A percentile compares a stretch with the other conserved stretches of the same genome.
Conservation (phyloP, 2,113 vertebrate species). For the Onychorhynchus coronatus region DNA sequence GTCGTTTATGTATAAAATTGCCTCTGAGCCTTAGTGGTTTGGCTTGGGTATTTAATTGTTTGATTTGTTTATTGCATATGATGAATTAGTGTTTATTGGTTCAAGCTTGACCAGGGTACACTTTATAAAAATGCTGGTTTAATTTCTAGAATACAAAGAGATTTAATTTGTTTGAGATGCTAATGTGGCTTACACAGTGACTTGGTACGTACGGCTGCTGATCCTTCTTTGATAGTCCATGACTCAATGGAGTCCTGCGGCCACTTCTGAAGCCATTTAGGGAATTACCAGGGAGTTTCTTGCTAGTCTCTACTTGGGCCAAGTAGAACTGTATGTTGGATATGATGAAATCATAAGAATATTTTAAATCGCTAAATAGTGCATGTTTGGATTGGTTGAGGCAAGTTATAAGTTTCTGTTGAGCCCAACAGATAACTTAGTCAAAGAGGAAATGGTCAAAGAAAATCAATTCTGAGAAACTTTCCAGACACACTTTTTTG, state of each 20-base stretch:
- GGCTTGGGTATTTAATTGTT: conserved; percentile 12
- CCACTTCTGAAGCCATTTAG: background rate
- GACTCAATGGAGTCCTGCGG: background rate
- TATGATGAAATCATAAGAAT: background rate
- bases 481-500: background rate
- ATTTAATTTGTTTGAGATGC: background rate
- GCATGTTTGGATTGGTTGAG: background rate
- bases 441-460: background rate
- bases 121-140: background rate
- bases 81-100: conserved; percentile 26
- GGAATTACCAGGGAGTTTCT: background rate
- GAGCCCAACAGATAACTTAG: background rate
- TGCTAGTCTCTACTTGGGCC: background rate
- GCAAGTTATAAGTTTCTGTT: background rate
- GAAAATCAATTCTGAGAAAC: background rate
- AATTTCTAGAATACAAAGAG: background rate
- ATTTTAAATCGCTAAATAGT: background rate
- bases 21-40: conserved; percentile 11
- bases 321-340: background rate
- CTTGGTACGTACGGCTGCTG: background rate
- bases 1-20: background rate
- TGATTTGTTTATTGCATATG: conserved; percentile 33
- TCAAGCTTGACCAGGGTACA: background rate
- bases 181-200: background rate
- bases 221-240: background rate